Evolutionary conservation across 2,113 vertebrate genomes (phyloP), one percentile per base, ranked within the genome.

Genomic region (Beaufortia kweichowensis): DNA sequence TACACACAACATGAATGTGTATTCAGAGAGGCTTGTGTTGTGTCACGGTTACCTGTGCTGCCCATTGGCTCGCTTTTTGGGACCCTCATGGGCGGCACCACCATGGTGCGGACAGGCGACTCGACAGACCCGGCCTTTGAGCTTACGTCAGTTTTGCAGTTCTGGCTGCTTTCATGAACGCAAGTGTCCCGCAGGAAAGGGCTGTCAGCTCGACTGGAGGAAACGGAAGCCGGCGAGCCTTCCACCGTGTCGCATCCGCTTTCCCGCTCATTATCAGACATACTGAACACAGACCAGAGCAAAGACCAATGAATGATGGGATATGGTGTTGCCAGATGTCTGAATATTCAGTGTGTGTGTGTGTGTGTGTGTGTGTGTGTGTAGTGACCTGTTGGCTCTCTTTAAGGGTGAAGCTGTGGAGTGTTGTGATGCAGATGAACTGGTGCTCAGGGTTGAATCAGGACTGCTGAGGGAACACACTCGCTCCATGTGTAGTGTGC

Each of bases 401-500:
- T 98, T 99, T 89, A 95, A 95, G 56, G 95, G 96, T 28, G 96
- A 97, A 0, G 92, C 91, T 86, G 94, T 97, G 80, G 95, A 97
- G 79, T 94, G 95, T 33, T 90, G 93, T 0, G 96, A 99, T 84
- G 90, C 84, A 2, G 92, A 93, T 15, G 96, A 98, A 83, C 96
- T 98, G 63, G 95, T 96, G 82, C 97, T 98, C 80, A 99, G 89
- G 0, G 95, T 97, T 84, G 96, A 98, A 48, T 98, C 96, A 0
- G 97, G 96, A 82, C 97, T 99, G 84, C 96, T 99, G 66, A 99
- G 89, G 11, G 97, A 98, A 84, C 96, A 98, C 62, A 97, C 95
- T 0, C 96, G 94, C 78, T 97, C 95, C 55, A 98, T 97, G 83
- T 94, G 96, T 89, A 99, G 92, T 2, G 95, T 98, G 88, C 93